Evolutionary conservation across 2,888 invertebrate genomes (phyloP).

Genomic region (Melinaea marsaeus): DNA sequence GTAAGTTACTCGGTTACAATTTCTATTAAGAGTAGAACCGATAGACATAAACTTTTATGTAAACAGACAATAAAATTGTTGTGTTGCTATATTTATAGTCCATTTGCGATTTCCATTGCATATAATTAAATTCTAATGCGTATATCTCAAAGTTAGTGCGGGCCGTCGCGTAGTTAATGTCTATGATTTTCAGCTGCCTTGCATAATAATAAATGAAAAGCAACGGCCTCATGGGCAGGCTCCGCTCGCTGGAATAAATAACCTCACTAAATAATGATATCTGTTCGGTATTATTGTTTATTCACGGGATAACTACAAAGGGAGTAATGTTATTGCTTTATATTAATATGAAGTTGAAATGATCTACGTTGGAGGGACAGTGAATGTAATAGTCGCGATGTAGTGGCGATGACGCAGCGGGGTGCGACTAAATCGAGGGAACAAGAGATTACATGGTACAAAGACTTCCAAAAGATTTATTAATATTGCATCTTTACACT

Average conservation of each 20-base stretch:
- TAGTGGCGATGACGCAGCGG: constrained; percentile 61
- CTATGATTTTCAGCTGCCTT: constrained; percentile 25
- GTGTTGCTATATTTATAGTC: constrained; percentile 4
- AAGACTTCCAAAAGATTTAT: constrained; percentile 37
- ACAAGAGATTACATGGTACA: constrained; percentile 44
- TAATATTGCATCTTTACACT: constrained; percentile 18
- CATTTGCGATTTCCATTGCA: constrained; percentile 9
- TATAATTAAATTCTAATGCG: constrained; percentile 14
- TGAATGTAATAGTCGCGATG: constrained; percentile 62
- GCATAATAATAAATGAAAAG: constrained; percentile 24
- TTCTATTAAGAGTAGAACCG: too few relatives aligned
- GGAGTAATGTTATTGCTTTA: constrained; percentile 15
- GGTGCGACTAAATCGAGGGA: constrained; percentile 35
- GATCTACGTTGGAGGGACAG: constrained; percentile 60
- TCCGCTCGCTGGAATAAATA: constrained; percentile 30
- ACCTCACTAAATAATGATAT: constrained; percentile 31
- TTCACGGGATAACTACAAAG: too few relatives aligned
- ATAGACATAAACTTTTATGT: background rate
- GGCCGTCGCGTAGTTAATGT: constrained; percentile 15
- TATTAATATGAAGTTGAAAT: constrained; percentile 51
- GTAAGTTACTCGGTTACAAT: too few relatives aligned
- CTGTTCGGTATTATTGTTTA: constrained; percentile 30
- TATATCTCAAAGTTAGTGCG: constrained; percentile 15
- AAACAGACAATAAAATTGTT: constrained; percentile 10
- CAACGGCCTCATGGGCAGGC: constrained; percentile 19